Evolutionary conservation across 2,888 invertebrate species (phyloP).

Genomic region (Apantesis nais): DNA sequence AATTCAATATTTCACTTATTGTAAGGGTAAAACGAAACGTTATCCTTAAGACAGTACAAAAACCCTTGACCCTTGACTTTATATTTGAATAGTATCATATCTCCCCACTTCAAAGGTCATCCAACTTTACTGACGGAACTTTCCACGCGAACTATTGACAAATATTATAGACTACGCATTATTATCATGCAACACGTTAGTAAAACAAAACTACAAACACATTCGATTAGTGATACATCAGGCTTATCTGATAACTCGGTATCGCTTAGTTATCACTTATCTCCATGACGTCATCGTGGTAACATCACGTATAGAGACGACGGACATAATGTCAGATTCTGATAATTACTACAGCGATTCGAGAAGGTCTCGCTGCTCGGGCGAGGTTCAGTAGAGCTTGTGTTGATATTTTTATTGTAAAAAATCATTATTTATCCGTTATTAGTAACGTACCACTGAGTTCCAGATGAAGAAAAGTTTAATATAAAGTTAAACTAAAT

Average conservation of each 20-base stretch:
- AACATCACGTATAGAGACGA: constrained; percentile 50
- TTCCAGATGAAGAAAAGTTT: constrained; percentile 4
- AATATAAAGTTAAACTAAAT: not conserved
- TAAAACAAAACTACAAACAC: constrained; percentile 62
- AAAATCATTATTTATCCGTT: constrained; percentile 35
- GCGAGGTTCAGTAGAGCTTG: constrained; percentile 20
- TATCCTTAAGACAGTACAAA: not conserved
- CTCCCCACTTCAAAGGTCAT: not conserved
- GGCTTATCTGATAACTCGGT: constrained; percentile 69
- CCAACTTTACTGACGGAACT: constrained; percentile 19
- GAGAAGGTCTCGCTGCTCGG: constrained; percentile 26
- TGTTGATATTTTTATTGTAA: constrained; percentile 25
- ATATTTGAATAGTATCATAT: not conserved
- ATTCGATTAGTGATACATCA: constrained; percentile 81
- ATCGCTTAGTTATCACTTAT: constrained; percentile 52
- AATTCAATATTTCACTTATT: not conserved
- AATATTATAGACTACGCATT: constrained; percentile 26
- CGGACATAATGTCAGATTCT: constrained; percentile 47
- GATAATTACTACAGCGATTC: constrained; percentile 39
- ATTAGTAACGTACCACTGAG: constrained; percentile 14
- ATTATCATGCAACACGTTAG: constrained; percentile 42
- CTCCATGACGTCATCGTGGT: constrained; percentile 65
- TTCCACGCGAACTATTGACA: constrained; percentile 19
- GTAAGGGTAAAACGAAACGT: not conserved
- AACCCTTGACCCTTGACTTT: not conserved